Evolutionary conservation across 2,113 vertebrate genomes (phyloP).

Genomic region (Gyps fulvus): DNA sequence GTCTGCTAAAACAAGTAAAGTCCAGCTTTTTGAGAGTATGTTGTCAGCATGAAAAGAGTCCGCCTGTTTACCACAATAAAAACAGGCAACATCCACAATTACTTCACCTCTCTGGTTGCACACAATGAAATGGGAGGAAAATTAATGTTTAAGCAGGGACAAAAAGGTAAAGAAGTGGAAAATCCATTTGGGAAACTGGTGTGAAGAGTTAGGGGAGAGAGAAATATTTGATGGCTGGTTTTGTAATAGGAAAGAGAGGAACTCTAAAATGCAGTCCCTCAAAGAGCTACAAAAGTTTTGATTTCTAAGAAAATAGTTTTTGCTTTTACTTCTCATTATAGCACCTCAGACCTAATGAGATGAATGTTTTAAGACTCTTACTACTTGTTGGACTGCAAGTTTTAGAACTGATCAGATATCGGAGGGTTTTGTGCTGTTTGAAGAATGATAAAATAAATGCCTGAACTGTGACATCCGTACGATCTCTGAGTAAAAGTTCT

Average conservation of each 20-base stretch:
- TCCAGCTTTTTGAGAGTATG: slow-evolving; percentile 48
- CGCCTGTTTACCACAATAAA: slow-evolving; percentile 28
- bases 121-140: slow-evolving; percentile 56
- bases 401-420: not conserved
- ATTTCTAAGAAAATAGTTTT: not conserved
- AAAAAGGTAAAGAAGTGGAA: slow-evolving; percentile 40
- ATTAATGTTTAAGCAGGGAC: slow-evolving; percentile 30
- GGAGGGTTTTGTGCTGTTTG: not conserved
- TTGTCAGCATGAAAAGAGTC: slow-evolving; percentile 61
- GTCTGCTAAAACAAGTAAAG: slow-evolving; percentile 67
- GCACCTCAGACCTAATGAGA: not conserved
- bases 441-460: not conserved
- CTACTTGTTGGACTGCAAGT: not conserved
- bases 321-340: not conserved
- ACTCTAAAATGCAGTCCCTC: slow-evolving; percentile 19
- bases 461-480: not conserved
- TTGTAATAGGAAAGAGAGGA: slow-evolving; percentile 12
- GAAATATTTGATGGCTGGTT: slow-evolving; percentile 22
- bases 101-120: slow-evolving; percentile 35
- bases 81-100: slow-evolving; percentile 24
- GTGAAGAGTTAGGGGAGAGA: not conserved
- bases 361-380: not conserved
- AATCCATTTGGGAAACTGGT: slow-evolving; percentile 26
- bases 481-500: not conserved
- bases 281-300: slow-evolving; percentile 35